These are phyloP conservation scores for Coluber constrictor DNA, from an alignment of 2,797 vertebrate species.

Conservation along the genomic window DNA sequence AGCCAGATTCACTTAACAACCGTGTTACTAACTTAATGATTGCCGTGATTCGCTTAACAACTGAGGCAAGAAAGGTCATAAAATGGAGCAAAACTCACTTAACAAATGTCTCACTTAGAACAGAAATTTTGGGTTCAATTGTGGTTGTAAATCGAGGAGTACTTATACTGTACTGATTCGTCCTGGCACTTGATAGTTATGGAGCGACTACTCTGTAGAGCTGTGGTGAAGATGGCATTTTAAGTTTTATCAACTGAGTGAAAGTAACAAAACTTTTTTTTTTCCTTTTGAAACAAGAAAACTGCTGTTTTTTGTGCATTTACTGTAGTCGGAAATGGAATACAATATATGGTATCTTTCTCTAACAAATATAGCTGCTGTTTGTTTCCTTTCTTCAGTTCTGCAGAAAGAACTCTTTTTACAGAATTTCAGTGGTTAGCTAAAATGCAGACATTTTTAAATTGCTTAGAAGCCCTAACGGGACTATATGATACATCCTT, in stretches of 20 bases:
- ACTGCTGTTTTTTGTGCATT: neutral
- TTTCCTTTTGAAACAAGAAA: neutral
- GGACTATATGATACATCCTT: neutral
- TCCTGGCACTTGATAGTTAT: neutral
- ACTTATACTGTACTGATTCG: neutral
- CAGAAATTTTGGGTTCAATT: neutral
- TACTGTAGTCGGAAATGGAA: neutral
- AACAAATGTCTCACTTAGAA: neutral
- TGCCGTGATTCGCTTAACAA: no score
- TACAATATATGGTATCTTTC: neutral
- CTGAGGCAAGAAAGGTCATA: neutral
- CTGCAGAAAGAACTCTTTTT: neutral
- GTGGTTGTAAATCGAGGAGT: neutral
- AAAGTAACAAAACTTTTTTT: neutral
- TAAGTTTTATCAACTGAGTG: neutral
- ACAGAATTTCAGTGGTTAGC: neutral
- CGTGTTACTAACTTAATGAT: no score
- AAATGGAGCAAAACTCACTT: neutral
- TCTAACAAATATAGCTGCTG: neutral
- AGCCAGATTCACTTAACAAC: no score
- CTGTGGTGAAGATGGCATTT: neutral
- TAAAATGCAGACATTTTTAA: neutral
- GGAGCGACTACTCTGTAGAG: neutral
- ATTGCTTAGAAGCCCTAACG: neutral
- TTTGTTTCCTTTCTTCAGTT: neutral